phyloP scores from a whole-genome alignment of 2,113 vertebrate species.

The Symphodus melops region DNA sequence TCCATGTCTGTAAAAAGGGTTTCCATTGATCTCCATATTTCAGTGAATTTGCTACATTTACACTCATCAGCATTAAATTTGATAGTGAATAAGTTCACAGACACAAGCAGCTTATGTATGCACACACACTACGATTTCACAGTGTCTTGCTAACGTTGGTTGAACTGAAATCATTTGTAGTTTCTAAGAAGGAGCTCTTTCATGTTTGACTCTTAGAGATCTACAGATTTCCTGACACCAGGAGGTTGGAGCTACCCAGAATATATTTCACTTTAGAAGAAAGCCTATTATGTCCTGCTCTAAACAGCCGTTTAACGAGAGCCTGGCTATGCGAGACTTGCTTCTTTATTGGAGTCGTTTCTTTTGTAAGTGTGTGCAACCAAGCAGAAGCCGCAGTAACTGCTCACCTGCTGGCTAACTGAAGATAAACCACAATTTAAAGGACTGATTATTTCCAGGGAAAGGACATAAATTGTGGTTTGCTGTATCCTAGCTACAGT shows the following conservation, averaged over 20 bases:
- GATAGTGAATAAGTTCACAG: not conserved
- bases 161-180: constrained; percentile 43
- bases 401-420: constrained; percentile 5
- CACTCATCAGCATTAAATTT: constrained; percentile 22
- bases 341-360: constrained; percentile 12
- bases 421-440: constrained; percentile 22
- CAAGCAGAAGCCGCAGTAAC: constrained; percentile 18
- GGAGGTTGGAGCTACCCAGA: constrained; percentile 32
- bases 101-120: not conserved
- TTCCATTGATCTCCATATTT: constrained; percentile 21
- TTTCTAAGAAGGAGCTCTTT: constrained; percentile 43
- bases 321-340: constrained; percentile 8
- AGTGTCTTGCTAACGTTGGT: constrained; percentile 37
- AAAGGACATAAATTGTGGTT: not conserved
- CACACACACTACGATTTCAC: constrained; percentile 19
- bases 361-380: constrained; percentile 16
- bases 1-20: constrained; percentile 36
- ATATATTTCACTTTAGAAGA: constrained; percentile 40
- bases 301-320: constrained; percentile 31
- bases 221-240: constrained; percentile 48
- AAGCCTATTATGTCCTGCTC: constrained; percentile 15
- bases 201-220: constrained; percentile 51
- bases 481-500: too few species aligned
- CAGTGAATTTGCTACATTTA: constrained; percentile 25
- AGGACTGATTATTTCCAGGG: constrained; percentile 3